Percentiles rank a stretch among this genome's conserved stretches.
Conservation (phyloP, 2,888 invertebrate species). For the Elgonia sp. region DNA sequence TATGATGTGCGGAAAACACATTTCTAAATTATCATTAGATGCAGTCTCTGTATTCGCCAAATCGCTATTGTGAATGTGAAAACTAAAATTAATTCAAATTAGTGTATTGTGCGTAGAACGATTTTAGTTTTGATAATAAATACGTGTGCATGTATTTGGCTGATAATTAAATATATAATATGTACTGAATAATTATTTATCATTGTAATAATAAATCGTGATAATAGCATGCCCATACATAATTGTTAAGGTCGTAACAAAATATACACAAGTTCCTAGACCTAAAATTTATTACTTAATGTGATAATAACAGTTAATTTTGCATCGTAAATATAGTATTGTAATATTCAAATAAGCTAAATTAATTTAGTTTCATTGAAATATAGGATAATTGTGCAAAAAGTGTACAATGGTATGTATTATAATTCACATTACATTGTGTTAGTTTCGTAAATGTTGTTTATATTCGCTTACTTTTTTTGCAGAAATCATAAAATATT, state of each 20-base stretch:
- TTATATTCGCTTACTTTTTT: no score
- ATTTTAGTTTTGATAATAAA: constrained; percentile 15
- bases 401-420: no score
- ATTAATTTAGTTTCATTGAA: background rate
- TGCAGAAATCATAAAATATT: no score
- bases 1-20: no score
- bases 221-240: background rate
- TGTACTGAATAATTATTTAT: background rate
- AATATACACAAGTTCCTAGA: background rate
- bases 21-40: no score
- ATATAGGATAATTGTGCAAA: background rate
- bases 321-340: background rate
- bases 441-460: no score
- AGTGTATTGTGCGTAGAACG: background rate
- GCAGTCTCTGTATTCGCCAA: no score
- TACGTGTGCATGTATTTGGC: background rate
- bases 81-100: constrained; percentile 14
- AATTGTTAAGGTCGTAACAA: background rate
- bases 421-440: no score
- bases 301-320: constrained; percentile 1
- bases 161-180: constrained; percentile 4
- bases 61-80: background rate
- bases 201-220: no score
- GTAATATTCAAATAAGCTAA: background rate
- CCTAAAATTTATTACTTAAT: background rate